phyloP scores from a whole-genome alignment of 2,888 invertebrate genomes.

The Bimastos eiseni region DNA sequence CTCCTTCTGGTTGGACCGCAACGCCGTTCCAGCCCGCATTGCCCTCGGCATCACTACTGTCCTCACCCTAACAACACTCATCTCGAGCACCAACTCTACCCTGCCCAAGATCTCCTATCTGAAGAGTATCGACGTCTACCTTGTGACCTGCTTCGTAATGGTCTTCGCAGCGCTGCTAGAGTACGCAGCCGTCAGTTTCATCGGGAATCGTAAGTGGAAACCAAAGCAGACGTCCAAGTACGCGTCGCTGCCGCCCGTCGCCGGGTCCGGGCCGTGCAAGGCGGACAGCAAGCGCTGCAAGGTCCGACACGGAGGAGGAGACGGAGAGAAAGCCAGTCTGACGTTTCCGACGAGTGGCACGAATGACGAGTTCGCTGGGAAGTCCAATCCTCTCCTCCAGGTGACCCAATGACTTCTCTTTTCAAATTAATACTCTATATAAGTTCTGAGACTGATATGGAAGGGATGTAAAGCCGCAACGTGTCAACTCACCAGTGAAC shows the following conservation, averaged over 20 bases:
- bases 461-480: no score
- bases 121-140: conserved; percentile 82
- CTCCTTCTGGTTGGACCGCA: conserved; percentile 66
- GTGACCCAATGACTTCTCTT: not conserved
- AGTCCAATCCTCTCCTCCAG: not conserved
- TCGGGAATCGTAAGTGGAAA: conserved; percentile 66
- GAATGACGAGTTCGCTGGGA: conserved; percentile 17
- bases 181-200: conserved; percentile 96
- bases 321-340: not conserved
- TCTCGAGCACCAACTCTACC: conserved; percentile 60
- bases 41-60: conserved; percentile 61
- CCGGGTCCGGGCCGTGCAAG: not conserved
- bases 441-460: no score
- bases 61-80: conserved; percentile 61
- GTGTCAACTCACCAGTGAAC: no score
- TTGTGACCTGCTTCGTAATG: conserved; percentile 98
- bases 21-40: conserved; percentile 60
- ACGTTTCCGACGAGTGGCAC: conserved; percentile 7
- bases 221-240: conserved; percentile 21
- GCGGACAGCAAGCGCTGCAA: conserved; percentile 17
- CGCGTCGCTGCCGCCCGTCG: not conserved
- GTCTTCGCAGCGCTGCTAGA: conserved; percentile 96
- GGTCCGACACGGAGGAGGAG: not conserved
- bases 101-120: conserved; percentile 61
- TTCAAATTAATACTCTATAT: no score